phyloP scores from a whole-genome alignment of 2,888 invertebrate genomes.

The Rugalucina vietnamica region DNA sequence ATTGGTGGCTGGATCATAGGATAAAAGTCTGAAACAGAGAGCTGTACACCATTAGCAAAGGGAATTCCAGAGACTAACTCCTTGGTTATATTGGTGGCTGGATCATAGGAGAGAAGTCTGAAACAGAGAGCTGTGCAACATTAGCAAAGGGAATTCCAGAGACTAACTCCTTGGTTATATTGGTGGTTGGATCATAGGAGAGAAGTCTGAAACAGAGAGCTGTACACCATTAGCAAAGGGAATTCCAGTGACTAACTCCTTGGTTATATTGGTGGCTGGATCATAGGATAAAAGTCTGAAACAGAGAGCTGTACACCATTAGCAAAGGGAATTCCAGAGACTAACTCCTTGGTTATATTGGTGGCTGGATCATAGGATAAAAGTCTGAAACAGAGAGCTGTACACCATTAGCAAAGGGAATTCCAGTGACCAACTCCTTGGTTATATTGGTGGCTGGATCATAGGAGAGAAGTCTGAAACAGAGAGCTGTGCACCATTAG shows the following conservation, averaged over 20 bases:
- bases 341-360: conserved; percentile 89
- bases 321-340: conserved; percentile 92
- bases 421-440: conserved; percentile 90
- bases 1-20: conserved; percentile 91
- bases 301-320: conserved; percentile 94
- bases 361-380: conserved; percentile 92
- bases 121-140: conserved; percentile 91
- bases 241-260: conserved; percentile 90
- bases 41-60: conserved; percentile 94
- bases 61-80: conserved; percentile 90
- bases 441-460: conserved; percentile 89
- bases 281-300: conserved; percentile 92
- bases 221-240: conserved; percentile 95
- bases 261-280: conserved; percentile 89
- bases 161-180: conserved; percentile 89
- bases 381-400: conserved; percentile 90
- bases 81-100: conserved; percentile 89
- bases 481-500: conserved; percentile 94
- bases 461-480: conserved; percentile 91
- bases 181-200: conserved; percentile 91
- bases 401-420: conserved; percentile 96
- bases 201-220: conserved; percentile 91
- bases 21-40: conserved; percentile 91
- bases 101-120: conserved; percentile 92
- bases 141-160: conserved; percentile 94